These are phyloP conservation scores for Caenorhabditis imperialis DNA, from an alignment of 2,888 invertebrate genomes.

Conservation along the genomic window DNA sequence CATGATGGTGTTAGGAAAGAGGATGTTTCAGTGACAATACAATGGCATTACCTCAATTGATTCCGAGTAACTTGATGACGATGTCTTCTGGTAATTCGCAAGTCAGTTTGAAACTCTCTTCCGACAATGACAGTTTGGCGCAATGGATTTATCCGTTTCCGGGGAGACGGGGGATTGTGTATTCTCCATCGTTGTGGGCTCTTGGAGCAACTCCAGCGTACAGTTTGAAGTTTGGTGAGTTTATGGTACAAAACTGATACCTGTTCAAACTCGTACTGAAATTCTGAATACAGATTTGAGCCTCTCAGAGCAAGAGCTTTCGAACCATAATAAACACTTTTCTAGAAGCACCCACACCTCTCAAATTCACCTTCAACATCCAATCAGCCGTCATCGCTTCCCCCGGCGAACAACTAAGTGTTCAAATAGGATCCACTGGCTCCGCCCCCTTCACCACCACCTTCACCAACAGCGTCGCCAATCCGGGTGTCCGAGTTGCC, in stretches of 20 bases:
- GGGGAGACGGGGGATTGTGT: slow-evolving; percentile 10
- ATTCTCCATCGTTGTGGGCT: slow-evolving; percentile 12
- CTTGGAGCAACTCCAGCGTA: slow-evolving; percentile 1
- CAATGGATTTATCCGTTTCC: slow-evolving; percentile 9
- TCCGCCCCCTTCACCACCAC: not conserved
- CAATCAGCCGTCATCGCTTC: slow-evolving; percentile 7
- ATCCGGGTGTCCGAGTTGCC: slow-evolving; percentile 15
- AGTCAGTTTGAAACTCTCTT: not conserved
- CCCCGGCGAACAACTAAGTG: slow-evolving; percentile 1
- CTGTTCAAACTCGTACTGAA: not conserved
- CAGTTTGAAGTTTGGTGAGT: slow-evolving; percentile 19
- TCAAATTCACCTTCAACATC: slow-evolving; percentile 19
- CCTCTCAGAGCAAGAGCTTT: no score
- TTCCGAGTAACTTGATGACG: slow-evolving; percentile 8
- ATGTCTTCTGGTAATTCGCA: slow-evolving; percentile 6
- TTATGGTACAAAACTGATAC: not conserved
- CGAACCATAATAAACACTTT: no score
- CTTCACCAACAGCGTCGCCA: slow-evolving; percentile 5
- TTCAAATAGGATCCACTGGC: slow-evolving; percentile 7
- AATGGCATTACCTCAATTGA: no score
- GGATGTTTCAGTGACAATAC: no score
- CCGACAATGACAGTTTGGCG: not conserved
- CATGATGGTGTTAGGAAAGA: no score
- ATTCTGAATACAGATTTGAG: no score
- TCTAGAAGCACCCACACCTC: slow-evolving; percentile 7